Evolutionary conservation across 2,113 vertebrate species (phyloP).

Genomic region (Perca schrenkii): DNA sequence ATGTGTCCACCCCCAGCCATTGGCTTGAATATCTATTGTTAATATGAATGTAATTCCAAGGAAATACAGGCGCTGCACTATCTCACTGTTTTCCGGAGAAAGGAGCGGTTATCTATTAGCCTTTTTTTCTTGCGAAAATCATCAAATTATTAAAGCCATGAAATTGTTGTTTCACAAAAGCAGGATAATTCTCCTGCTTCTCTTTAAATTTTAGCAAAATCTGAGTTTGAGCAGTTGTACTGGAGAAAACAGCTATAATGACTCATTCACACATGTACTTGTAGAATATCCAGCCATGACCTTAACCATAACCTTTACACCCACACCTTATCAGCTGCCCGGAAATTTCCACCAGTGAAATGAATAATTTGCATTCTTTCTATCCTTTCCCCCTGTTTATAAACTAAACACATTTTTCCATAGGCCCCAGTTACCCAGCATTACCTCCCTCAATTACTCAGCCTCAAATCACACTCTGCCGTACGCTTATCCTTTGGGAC

Average conservation of each 20-base stretch:
- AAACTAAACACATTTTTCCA: slow-evolving; percentile 48
- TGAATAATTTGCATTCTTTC: slow-evolving; percentile 41
- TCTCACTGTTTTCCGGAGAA: no score
- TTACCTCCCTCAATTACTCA: slow-evolving; percentile 65
- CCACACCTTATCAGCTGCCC: slow-evolving; percentile 11
- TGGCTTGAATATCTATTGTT: background rate
- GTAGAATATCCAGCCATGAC: slow-evolving; percentile 7
- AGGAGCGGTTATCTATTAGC: background rate
- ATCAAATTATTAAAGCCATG: background rate
- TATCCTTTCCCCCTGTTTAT: slow-evolving; percentile 47
- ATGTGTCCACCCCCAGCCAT: background rate
- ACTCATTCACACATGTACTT: slow-evolving; percentile 8
- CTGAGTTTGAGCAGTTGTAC: background rate
- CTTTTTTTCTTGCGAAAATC: background rate
- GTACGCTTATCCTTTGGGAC: slow-evolving; percentile 14
- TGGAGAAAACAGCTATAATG: background rate
- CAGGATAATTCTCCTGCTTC: no score
- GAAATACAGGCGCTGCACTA: background rate
- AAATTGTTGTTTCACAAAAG: background rate
- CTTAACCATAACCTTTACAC: background rate
- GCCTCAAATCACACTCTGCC: slow-evolving; percentile 21
- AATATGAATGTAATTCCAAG: background rate
- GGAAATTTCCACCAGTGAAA: background rate
- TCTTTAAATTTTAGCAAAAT: background rate
- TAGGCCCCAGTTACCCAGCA: slow-evolving; percentile 27